Conservation (phyloP, 1,140 invertebrate species). For the Catajapyx aquilonaris region DNA sequence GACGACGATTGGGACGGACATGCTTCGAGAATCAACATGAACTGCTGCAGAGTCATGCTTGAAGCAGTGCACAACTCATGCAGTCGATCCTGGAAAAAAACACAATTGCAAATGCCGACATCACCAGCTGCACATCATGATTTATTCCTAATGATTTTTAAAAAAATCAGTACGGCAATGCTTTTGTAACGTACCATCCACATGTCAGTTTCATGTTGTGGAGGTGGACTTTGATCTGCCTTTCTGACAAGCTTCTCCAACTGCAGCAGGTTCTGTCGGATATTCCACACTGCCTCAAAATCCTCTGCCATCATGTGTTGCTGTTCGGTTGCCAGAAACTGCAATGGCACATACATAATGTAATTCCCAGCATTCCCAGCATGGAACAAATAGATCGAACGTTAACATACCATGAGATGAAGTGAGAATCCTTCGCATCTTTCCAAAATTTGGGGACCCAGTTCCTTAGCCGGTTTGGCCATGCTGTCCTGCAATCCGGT, state of each 20-base stretch:
- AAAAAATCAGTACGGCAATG: too few relatives aligned
- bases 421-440: constrained; percentile 59
- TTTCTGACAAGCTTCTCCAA: background rate
- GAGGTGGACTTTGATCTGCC: too few relatives aligned
- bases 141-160: too few relatives aligned
- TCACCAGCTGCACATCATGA: too few relatives aligned
- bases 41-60: too few relatives aligned
- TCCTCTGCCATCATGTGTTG: constrained; percentile 7
- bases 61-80: too few relatives aligned
- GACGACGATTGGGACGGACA: too few relatives aligned
- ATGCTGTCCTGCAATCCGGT: constrained; percentile 33
- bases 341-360: background rate
- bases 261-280: constrained; percentile 1
- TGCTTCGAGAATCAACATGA: too few relatives aligned
- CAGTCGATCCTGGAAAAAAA: too few relatives aligned
- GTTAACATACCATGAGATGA: constrained; percentile 29
- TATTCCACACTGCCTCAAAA: constrained; percentile 8
- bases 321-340: background rate
- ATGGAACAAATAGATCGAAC: constrained; percentile 14
- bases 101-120: too few relatives aligned
- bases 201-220: too few relatives aligned
- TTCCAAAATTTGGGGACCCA: constrained; percentile 58
- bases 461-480: constrained; percentile 49
- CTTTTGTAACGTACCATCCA: too few relatives aligned
- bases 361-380: background rate